Base-by-base conservation (phyloP, 2,888 invertebrate species). In the Habrosyne pyritoides region DNA sequence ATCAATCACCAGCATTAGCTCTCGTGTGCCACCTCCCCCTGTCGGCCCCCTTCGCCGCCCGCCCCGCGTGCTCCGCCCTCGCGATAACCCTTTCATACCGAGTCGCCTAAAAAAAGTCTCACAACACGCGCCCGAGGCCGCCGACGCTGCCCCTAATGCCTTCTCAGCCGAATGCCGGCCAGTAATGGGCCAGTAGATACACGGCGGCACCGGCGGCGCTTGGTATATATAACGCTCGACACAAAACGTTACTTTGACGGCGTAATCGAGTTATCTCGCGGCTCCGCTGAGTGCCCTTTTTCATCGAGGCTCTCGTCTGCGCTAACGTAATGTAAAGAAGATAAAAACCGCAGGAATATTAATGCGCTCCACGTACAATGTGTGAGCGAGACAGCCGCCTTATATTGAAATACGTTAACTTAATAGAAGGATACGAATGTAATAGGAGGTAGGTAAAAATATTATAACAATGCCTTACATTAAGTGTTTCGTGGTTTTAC, bases 1-100 rank as follows among this genome's bases (percentile, higher is more conserved):
- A 69, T 71, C 69, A 60, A 71, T 69, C 71, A 66, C 56, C 26
- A 22, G 52, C 64, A 57, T 61, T 53, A 58, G 61, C 59, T 50
- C 53, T 42, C 46, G 54, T 53, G 53, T 51, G 52, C 58, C 47
- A 52, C 53, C 59, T 52, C 55, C 56, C 53, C 56, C 10, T 28
- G 10, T 30, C 54, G 21, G 47, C 48, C 26, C 21, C 54, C 28
- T 21, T 28, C 10, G 30, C 21, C 33, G 28, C 36, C 21, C 50
- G n/a, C 28, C 21, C 47, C 47, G 24, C 26, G 46, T 30, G 30
- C 42, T 4, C 53, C 46, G 30, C 47, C 33, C 26, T 53, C 30
- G 26, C 55, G 50, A 54, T 57, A 61, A 64, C 62, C 67, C 62
- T 64, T 67, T 56, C 58, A 48, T 47, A 54, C 53, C 56, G 56